Base-by-base conservation (phyloP, 2,888 invertebrate species). In the Lathronympha strigana region DNA sequence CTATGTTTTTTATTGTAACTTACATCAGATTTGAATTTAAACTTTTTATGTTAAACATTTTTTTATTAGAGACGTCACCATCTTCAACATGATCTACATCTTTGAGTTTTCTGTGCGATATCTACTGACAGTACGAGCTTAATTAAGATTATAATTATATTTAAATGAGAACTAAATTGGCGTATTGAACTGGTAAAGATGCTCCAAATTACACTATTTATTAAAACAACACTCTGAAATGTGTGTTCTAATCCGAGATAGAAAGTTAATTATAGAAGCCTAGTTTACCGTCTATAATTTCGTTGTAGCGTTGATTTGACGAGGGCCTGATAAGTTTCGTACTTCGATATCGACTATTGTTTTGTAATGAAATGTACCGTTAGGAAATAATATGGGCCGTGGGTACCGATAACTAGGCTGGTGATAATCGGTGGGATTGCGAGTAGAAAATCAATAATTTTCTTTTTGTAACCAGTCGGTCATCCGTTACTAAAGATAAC, bases 281-380 rank as follows among this genome's bases (percentile, higher is more conserved):
- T 25, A 28, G 25, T 28, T 45, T 19, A 11, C 53, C 1, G 28
- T 19, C 33, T 53, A 54, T 66, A 60, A 60, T 66, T 66, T 54
- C 38, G 45, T 54, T 54, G 38, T 53, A 66, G 21, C 50, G 51
- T 28, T 63, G 57, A 58, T 66, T 31, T 23, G 51, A 58, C 60
- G 53, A 49, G 47, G 60, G 21, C 54, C 19, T 54, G 66, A 66
- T 66, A 66, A 61, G 47, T 58, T 60, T 49, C 60, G 25, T 47
- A 53, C 60, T 47, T 28, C 17, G 47, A 60, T 63, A 63, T 66
- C 54, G 43, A 61, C 60, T 47, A 61, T 66, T 53, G 66, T 61
- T 61, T 58, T 61, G 19, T 61, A 61, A 66, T 61, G 54, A 66
- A 54, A 60, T 54, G 28, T 66, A 66, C 66, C 66, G 66, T 61